These are phyloP conservation scores for Xiphophorus birchmanni DNA, from an alignment of 2,797 vertebrate species.

Conservation along the genomic window DNA sequence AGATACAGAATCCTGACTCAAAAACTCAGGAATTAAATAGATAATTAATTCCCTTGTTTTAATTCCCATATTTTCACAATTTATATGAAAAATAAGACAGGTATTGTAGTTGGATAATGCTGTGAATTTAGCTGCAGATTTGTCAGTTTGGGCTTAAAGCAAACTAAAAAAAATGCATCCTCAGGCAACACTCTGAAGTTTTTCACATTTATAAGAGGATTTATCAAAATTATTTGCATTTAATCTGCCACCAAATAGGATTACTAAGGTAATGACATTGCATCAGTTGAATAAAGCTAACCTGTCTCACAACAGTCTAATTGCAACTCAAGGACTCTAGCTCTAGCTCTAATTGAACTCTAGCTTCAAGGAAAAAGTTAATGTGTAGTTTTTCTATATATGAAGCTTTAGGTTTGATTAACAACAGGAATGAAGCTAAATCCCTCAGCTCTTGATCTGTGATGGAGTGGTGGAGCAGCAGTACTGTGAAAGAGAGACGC, in stretches of 20 bases:
- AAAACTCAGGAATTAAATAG: background rate
- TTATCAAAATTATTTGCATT: constrained; percentile 3
- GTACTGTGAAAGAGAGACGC: background rate
- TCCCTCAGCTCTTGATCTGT: background rate
- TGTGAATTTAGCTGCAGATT: background rate
- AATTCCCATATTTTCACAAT: background rate
- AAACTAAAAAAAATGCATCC: background rate
- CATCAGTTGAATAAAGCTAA: background rate
- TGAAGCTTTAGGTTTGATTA: background rate
- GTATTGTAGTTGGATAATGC: background rate
- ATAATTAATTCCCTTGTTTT: background rate
- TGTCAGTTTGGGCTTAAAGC: background rate
- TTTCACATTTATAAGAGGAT: constrained; percentile 6
- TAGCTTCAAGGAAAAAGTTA: background rate
- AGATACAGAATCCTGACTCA: background rate
- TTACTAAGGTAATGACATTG: background rate
- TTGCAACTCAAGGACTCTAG: background rate
- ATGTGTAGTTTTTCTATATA: background rate
- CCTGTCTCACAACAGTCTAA: background rate
- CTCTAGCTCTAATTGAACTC: no score
- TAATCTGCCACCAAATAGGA: background rate
- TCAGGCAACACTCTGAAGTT: background rate
- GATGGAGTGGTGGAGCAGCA: background rate
- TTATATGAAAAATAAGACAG: background rate
- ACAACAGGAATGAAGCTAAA: background rate